Evolutionary conservation across 1,140 invertebrate species (phyloP), one percentile per base, ranked within the genome.

Genomic region (Dreissena rostriformis): DNA sequence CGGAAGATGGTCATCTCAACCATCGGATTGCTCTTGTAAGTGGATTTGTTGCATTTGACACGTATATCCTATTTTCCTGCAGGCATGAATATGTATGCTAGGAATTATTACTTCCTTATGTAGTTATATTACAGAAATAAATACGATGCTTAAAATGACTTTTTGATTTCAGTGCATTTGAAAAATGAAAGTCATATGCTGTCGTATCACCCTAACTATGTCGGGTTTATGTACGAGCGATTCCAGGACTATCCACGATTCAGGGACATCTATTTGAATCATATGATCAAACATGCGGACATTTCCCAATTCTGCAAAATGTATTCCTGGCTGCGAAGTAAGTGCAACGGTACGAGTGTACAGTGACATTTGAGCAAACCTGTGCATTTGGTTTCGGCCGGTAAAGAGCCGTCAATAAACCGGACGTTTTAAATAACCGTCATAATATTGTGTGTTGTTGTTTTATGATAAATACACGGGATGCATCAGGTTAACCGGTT

Each of bases 11-110:
- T 71, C 68, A 4, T 15, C 26, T 14, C 68, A 28, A 71, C 26
- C 49, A 15, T 39, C 68, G 6, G 68, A 71, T 39, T 71, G 68
- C 28, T 71, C 68, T 28, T n/a, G 68, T 71, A 39, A 71, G 68
- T 39, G 2, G 39, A 39, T 39, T 39, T 39, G 8, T 39, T 39
- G 39, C 2, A 39, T 39, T 39, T 39, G 2, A 8, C 39, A 39
- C 39, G 2, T 39, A 39, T 39, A 39, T 8, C 39, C 57, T n/a
- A n/a, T 61, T 2, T 19, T 61, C 22, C 57, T 61, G 57, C 22
- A 61, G 57, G 17, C 17, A n/a, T 2, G 4, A 61, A 4, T 61
- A 24, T n/a, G 22, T 61, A 39, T 61, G 28, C 0, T 15, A 39
- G 15, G 19, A 19, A 39, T 29, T 15, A 71, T 12, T 39, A 49